Percentiles rank a stretch among this genome's conserved stretches.
These are phyloP conservation scores for Scophthalmus maximus DNA, from an alignment of 2,113 vertebrate genomes.

Conservation along the genomic window DNA sequence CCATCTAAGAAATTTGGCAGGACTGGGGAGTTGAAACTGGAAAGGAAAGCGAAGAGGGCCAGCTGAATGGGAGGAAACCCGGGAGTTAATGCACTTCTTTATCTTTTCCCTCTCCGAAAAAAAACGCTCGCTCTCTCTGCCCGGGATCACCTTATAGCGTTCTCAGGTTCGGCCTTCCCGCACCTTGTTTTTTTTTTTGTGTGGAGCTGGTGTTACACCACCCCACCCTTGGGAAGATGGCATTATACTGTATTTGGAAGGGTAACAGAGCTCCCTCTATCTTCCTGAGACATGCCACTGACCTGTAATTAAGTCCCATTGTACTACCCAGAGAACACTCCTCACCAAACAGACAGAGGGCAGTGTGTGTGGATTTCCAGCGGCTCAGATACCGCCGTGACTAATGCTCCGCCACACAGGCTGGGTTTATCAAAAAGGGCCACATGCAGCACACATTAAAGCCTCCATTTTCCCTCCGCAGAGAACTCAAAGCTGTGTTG, in stretches of 20 bases:
- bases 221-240: conserved; percentile 80
- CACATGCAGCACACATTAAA: conserved; percentile 70
- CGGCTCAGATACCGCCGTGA: conserved; percentile 71
- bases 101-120: conserved; percentile 60
- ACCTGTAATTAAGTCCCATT: conserved; percentile 82
- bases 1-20: conserved; percentile 37
- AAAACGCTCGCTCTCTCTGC: conserved; percentile 68
- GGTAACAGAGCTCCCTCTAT: conserved; percentile 81
- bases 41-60: conserved; percentile 41
- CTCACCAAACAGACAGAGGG: conserved; percentile 72
- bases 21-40: conserved; percentile 36
- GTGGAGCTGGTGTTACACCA: conserved; percentile 73
- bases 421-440: conserved; percentile 73
- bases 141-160: conserved; percentile 71
- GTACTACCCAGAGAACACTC: conserved; percentile 75
- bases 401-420: conserved; percentile 71
- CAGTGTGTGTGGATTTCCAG: conserved; percentile 73
- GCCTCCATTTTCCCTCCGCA: conserved; percentile 54
- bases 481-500: conserved; percentile 71
- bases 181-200: conserved; percentile 83
- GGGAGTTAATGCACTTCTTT: conserved; percentile 67
- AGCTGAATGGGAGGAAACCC: conserved; percentile 57
- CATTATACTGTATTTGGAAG: conserved; percentile 81
- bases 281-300: conserved; percentile 78
- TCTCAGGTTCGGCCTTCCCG: conserved; percentile 76